Evolutionary conservation across 2,888 invertebrate species (phyloP).

Genomic region (Amphipyra berbera): DNA sequence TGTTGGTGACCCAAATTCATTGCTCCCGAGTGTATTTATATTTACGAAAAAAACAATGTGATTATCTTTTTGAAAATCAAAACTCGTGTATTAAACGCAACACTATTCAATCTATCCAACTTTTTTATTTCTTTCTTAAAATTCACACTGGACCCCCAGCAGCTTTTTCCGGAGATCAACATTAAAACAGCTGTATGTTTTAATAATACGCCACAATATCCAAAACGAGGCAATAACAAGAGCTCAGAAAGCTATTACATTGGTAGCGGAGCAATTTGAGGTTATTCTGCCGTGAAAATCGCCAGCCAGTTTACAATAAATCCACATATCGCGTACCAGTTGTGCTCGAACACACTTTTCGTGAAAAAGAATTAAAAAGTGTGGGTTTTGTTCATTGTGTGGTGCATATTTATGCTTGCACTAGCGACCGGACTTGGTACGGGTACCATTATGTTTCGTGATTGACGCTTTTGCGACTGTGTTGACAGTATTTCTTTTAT

Average conservation of each 20-base stretch:
- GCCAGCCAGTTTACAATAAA: constrained; percentile 67
- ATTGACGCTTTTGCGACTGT: too few relatives aligned
- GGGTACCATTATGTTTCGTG: too few relatives aligned
- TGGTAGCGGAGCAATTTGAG: constrained; percentile 64
- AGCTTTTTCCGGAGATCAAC: constrained; percentile 27
- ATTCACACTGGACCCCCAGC: constrained; percentile 27
- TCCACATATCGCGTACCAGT: constrained; percentile 58
- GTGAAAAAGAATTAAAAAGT: not conserved
- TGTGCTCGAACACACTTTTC: constrained; percentile 47
- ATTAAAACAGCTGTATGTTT: constrained; percentile 54
- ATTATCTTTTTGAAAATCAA: too few relatives aligned
- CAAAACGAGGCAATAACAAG: constrained; percentile 67
- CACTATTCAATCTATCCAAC: not conserved
- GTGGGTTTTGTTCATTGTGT: too few relatives aligned
- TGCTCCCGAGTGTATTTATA: too few relatives aligned
- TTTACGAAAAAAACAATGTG: too few relatives aligned
- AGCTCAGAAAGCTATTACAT: constrained; percentile 70
- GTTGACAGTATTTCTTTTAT: too few relatives aligned
- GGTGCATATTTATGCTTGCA: too few relatives aligned
- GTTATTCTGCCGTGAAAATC: constrained; percentile 69
- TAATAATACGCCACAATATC: constrained; percentile 64
- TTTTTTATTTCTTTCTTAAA: constrained; percentile 11
- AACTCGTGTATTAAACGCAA: not conserved
- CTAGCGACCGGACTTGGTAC: too few relatives aligned
- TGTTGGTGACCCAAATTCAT: too few relatives aligned